phyloP scores from a whole-genome alignment of 2,797 vertebrate genomes.

The Morelia viridis region DNA sequence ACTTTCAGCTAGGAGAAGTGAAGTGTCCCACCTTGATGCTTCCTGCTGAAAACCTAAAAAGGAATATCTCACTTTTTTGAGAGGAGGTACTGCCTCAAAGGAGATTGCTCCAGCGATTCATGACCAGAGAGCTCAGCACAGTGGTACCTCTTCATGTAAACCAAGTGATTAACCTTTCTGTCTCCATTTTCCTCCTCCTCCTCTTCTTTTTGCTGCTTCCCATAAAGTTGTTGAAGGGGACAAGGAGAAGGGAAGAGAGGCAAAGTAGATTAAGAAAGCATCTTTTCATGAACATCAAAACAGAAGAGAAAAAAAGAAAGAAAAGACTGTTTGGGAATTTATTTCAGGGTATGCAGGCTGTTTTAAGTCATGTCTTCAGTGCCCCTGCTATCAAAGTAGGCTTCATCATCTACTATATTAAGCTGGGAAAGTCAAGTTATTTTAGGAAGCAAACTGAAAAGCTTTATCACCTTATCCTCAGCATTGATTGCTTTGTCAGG shows the following conservation, averaged over 20 bases:
- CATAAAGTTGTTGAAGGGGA: not conserved
- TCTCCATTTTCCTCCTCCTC: not conserved
- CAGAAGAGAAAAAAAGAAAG: not conserved
- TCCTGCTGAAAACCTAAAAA: not conserved
- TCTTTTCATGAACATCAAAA: not conserved
- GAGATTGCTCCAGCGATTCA: not conserved
- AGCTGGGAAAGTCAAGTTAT: not conserved
- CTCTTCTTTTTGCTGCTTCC: not conserved
- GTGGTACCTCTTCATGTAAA: not conserved
- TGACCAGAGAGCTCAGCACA: not conserved
- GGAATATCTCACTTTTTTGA: not conserved
- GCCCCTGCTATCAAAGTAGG: rapidly evolving
- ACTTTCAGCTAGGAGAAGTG: not conserved
- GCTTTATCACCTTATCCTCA: rapidly evolving
- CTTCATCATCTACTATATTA: not conserved
- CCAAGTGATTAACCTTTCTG: not conserved
- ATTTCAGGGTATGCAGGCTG: not conserved
- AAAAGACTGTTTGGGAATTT: not conserved
- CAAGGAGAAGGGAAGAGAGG: not conserved
- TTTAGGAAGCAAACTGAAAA: slow-evolving; percentile 8
- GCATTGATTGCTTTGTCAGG: not conserved
- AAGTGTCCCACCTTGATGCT: not conserved
- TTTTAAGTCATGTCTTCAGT: not conserved
- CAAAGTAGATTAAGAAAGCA: not conserved
- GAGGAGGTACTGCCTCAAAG: not conserved